Conservation (phyloP, 2,113 vertebrate species). For the Erpornis zantholeuca region DNA sequence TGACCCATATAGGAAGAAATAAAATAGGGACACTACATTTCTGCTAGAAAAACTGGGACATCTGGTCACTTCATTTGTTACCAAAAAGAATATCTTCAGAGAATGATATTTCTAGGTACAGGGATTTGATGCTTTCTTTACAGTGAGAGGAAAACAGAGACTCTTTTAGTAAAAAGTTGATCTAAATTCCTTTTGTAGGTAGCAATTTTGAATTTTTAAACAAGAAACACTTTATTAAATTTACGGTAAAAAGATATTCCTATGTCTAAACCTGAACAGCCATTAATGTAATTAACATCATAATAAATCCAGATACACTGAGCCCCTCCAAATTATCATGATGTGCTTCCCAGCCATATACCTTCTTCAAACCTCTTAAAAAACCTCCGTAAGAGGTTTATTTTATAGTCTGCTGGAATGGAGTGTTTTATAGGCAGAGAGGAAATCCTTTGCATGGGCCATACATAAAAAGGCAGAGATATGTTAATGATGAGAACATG, state of each 20-base stretch:
- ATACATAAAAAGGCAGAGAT: not conserved
- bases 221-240: not conserved
- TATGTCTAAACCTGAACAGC: not conserved
- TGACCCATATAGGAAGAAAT: conserved; percentile 9
- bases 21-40: not conserved
- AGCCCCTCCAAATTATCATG: not conserved
- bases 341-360: not conserved
- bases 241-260: not conserved
- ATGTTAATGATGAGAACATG: conserved; percentile 14
- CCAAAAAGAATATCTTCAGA: not conserved
- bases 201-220: not conserved
- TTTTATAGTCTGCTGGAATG: not conserved
- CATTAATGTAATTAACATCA: not conserved
- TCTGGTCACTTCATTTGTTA: not conserved
- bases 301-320: not conserved
- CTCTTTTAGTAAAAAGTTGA: not conserved
- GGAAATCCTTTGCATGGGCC: not conserved
- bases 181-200: not conserved
- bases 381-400: not conserved
- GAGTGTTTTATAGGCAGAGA: not conserved
- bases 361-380: not conserved
- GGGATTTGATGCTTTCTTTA: not conserved
- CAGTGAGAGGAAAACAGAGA: not conserved
- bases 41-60: conserved; percentile 30
- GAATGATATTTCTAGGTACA: not conserved